These are phyloP conservation scores for Kryptolebias ocellatus DNA, from an alignment of 2,797 vertebrate genomes.

Conservation along the genomic window DNA sequence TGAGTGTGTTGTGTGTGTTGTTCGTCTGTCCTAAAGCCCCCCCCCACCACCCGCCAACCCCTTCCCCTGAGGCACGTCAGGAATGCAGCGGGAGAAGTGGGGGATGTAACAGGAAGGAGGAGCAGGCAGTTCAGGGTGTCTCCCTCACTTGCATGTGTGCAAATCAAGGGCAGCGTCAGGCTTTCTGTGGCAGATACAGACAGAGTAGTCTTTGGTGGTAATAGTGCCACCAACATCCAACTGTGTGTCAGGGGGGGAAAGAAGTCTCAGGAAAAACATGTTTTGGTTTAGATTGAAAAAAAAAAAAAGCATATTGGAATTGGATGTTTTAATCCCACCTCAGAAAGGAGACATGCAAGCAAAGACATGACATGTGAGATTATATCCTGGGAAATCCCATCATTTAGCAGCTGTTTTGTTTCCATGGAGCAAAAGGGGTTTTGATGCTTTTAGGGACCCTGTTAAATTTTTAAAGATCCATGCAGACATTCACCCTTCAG, in stretches of 20 bases:
- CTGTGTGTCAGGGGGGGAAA: not conserved
- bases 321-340: too few species aligned
- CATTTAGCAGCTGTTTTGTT: too few species aligned
- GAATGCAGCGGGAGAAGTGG: constrained; percentile 74
- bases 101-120: constrained; percentile 54
- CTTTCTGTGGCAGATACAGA: constrained; percentile 21
- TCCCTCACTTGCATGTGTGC: constrained; percentile 1
- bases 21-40: constrained; percentile 65
- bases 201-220: not conserved
- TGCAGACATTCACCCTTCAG: constrained; percentile 62
- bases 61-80: constrained; percentile 78
- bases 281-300: too few species aligned
- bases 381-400: constrained; percentile 7
- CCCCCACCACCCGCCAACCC: constrained; percentile 43
- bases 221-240: constrained; percentile 2
- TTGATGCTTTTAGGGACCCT: constrained; percentile 58
- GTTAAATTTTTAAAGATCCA: constrained; percentile 75
- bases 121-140: constrained; percentile 31
- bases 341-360: not conserved
- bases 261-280: too few species aligned
- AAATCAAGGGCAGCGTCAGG: not conserved
- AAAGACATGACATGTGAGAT: constrained; percentile 3
- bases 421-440: constrained; percentile 28
- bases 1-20: constrained; percentile 63
- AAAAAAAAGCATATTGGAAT: too few species aligned